Percentiles rank a stretch among this genome's conserved stretches.
Evolutionary conservation across 2,888 invertebrate genomes (phyloP).

Genomic region (Acronicta alni): DNA sequence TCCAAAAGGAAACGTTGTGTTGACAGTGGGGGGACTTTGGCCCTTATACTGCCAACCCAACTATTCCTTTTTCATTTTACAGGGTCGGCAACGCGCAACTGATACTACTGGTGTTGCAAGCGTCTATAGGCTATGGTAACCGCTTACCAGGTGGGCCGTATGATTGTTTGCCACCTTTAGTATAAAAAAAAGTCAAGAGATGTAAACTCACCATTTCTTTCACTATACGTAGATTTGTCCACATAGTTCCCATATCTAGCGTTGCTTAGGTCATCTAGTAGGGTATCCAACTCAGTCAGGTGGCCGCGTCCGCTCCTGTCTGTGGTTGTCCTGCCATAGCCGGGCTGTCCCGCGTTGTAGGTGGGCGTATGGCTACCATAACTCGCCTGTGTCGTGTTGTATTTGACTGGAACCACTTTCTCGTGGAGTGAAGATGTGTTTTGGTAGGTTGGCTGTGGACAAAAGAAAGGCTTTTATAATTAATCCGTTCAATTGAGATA

Average conservation of each 20-base stretch:
- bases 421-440: conserved; percentile 81
- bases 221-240: conserved; percentile 73
- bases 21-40: no score
- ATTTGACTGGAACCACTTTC: conserved; percentile 77
- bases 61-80: no score
- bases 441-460: conserved; percentile 91
- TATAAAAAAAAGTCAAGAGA: no score
- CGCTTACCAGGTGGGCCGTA: no score
- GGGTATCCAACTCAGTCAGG: conserved; percentile 96
- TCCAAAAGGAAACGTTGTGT: no score
- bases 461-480: conserved; percentile 48
- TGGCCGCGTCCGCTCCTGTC: conserved; percentile 88
- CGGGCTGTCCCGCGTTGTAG: conserved; percentile 53
- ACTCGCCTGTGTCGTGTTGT: conserved; percentile 65
- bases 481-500: not conserved
- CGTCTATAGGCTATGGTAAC: no score
- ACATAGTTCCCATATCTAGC: conserved; percentile 88
- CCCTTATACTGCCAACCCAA: no score
- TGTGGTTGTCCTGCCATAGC: conserved; percentile 77
- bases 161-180: no score
- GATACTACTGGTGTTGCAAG: no score
- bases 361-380: conserved; percentile 64
- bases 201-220: conserved; percentile 75
- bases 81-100: no score
- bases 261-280: conserved; percentile 97